A percentile compares a stretch with the other conserved stretches of the same genome.
phyloP scores from a whole-genome alignment of 2,888 invertebrate species.

The Ophioninae sp. region DNA sequence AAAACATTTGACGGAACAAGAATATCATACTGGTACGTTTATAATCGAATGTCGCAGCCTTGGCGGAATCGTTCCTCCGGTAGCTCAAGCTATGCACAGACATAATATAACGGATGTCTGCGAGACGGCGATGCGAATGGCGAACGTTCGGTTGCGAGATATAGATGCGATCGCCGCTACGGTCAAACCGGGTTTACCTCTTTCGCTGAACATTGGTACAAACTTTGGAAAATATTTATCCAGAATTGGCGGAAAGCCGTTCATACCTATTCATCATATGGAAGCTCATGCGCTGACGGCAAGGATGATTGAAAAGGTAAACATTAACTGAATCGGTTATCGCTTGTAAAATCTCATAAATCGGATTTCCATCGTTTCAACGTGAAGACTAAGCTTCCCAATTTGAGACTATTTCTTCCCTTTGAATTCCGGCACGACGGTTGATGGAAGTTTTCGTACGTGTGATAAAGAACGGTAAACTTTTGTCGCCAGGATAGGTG shows the following conservation, averaged over 20 bases:
- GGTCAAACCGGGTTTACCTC: slow-evolving; percentile 91
- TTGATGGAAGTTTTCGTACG: background rate
- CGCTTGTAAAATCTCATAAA: background rate
- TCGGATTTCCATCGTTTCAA: background rate
- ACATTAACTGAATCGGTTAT: background rate
- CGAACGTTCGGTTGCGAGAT: slow-evolving; percentile 84
- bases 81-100: slow-evolving; percentile 92
- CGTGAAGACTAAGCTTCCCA: background rate
- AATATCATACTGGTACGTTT: slow-evolving; percentile 14
- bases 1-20: too few species aligned
- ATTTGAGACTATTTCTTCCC: too few species aligned
- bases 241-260: slow-evolving; percentile 86
- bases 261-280: slow-evolving; percentile 99
- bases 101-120: slow-evolving; percentile 89
- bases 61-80: slow-evolving; percentile 94
- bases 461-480: background rate
- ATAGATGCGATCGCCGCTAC: slow-evolving; percentile 95
- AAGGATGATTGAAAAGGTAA: slow-evolving; percentile 86
- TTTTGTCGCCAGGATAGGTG: slow-evolving; percentile 80
- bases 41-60: slow-evolving; percentile 81
- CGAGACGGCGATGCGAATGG: slow-evolving; percentile 84
- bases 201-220: slow-evolving; percentile 91
- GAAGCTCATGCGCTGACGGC: slow-evolving; percentile 97
- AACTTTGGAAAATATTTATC: slow-evolving; percentile 91
- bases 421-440: too few species aligned